Percentiles rank a stretch among this genome's conserved stretches.
Conservation (phyloP, 2,797 vertebrate genomes). For the Megaceryle alcyon region DNA sequence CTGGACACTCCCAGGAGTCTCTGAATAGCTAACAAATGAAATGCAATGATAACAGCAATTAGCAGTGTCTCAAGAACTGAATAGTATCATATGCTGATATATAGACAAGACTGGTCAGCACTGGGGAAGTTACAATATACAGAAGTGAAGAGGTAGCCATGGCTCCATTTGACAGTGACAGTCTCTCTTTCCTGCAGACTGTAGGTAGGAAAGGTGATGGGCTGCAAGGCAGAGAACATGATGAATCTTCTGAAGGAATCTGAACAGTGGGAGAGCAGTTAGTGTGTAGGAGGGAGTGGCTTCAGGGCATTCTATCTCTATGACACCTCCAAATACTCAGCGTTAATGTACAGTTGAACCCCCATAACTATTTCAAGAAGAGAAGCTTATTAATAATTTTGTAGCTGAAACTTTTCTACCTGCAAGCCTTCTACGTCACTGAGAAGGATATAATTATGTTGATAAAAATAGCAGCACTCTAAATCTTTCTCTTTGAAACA, state of each 20-base stretch:
- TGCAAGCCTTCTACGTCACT: neutral
- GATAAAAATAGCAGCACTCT: slow-evolving; percentile 24
- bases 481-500: neutral
- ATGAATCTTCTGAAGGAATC: neutral
- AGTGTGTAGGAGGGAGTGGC: neutral
- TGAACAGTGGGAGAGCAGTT: neutral
- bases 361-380: neutral
- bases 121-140: too few relatives aligned
- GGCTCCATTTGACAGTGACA: neutral
- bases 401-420: neutral
- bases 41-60: neutral
- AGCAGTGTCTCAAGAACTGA: neutral
- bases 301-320: neutral
- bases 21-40: neutral
- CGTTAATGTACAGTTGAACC: neutral
- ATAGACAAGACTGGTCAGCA: neutral
- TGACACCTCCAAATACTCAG: neutral
- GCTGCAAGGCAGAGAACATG: neutral
- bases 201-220: neutral
- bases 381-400: slow-evolving; percentile 1
- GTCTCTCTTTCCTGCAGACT: neutral
- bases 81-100: neutral
- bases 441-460: slow-evolving; percentile 7
- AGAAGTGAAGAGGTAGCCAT: neutral
- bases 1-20: neutral